Base-by-base conservation (phyloP, 2,797 vertebrate genomes). In the Manis pentadactyla region DNA sequence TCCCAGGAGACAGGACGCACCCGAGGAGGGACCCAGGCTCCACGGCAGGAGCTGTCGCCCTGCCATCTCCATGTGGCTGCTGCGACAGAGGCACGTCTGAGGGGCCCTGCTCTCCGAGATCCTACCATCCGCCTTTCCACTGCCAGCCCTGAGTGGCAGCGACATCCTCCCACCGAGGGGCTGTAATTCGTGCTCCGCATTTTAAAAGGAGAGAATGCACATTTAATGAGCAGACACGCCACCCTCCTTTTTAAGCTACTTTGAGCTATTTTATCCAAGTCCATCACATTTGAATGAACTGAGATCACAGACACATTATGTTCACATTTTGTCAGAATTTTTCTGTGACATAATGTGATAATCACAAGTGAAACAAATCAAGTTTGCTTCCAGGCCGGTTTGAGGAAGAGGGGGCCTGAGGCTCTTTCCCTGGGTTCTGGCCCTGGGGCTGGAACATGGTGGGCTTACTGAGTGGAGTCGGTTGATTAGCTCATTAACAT, bases 401-500 rank as follows among this genome's bases (percentile, higher is more conserved):
- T 34, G 59, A 86, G 51, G 29, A 18, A 81, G 18, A 17, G 37
- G 23, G 53, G 64, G 46, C 75, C 1, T 13, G 34, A 61, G 25
- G 8, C 25, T 55, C 39, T 46, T 37, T 18, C n/a, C 2, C 23
- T 53, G 29, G n/a, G 14, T 34, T 39, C 39, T 31, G 39, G 29
- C 25, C 0, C 1, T 4, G 10, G 25, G 39, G 18, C 4, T 10
- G 3, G 34, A 3, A 7, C 37, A 25, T 0, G 3, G 13, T 3
- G 8, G 25, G 15, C n/a, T 69, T 57, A 29, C 4, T 37, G 15
- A 63, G 66, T 17, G 8, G 14, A 4, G 17, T 4, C 59, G 18
- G 25, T 42, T 42, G 68, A 55, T 34, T 63, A 42, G 17, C 51
- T 37, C 15, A 14, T 29, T 11, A 18, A 23, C 19, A 31, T 29